Evolutionary conservation across 2,113 vertebrate species (phyloP).

Genomic region (Emberiza fucata): DNA sequence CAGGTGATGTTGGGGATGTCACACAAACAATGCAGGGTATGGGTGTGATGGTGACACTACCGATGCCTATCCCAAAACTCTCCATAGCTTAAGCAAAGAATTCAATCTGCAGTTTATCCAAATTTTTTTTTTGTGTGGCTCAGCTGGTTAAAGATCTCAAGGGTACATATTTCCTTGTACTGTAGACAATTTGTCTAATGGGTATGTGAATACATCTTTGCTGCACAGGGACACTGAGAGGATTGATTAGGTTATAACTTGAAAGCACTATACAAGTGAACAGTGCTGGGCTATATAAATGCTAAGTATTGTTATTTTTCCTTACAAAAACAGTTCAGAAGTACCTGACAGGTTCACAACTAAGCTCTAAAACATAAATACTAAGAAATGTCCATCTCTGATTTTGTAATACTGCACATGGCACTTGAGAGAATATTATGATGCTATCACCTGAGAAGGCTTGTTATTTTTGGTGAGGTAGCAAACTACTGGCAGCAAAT

Average conservation of each 20-base stretch:
- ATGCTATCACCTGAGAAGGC: background rate
- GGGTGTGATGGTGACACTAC: background rate
- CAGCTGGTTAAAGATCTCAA: background rate
- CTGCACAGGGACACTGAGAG: background rate
- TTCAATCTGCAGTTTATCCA: background rate
- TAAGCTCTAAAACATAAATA: constrained; percentile 8
- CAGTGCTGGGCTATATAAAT: background rate
- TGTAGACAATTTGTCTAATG: background rate
- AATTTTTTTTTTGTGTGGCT: background rate
- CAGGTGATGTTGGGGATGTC: background rate
- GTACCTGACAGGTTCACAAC: background rate
- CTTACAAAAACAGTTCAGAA: background rate
- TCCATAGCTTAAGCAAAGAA: background rate
- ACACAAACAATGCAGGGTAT: fast-evolving
- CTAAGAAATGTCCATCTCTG: background rate
- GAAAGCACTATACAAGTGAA: background rate
- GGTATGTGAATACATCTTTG: background rate
- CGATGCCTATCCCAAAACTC: background rate
- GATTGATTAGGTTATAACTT: constrained; percentile 37
- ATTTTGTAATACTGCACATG: background rate
- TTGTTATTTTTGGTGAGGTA: constrained; percentile 5
- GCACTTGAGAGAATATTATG: background rate
- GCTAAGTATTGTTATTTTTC: constrained; percentile 36
- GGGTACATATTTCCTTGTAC: background rate
- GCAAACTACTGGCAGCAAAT: background rate